Base-by-base conservation (phyloP, 1,140 invertebrate species). In the Euwallacea similis region DNA sequence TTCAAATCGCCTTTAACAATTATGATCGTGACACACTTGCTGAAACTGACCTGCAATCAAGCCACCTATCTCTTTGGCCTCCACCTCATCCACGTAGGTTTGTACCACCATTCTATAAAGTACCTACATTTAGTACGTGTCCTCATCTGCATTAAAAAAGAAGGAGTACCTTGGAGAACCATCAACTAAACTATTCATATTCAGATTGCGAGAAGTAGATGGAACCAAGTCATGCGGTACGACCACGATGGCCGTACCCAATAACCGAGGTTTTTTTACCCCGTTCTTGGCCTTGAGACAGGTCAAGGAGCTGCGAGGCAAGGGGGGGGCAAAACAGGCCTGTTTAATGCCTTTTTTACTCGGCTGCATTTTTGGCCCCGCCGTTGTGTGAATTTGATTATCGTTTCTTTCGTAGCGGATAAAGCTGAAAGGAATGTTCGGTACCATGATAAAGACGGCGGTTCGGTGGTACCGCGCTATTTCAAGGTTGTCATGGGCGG, bases 311-410 rank as follows among this genome's bases (percentile, higher is more conserved):
- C 13, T 47, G 66, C 13, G 66, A 44, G 66, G 59, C 33, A 7
- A n/a, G 66, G 55, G 50, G 42, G 66, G 10, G 47, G 47, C 8
- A 7, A 69, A 69, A 61, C 66, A 61, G 66, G 66, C 66, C 66
- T 13, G 61, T 61, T 69, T 66, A 69, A 69, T 69, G 66, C 66
- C 66, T 69, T 61, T 69, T 69, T 69, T 69, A 69, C 66, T 61
- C 66, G 66, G 66, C 66, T 69, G 66, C 66, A 69, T 69, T 61
- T 69, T 69, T 69, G 66, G 66, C 66, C 66, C 42, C 66, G 66
- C 65, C 65, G 56, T 60, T 67, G 66, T 67, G 66, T 67, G 66
- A 67, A 67, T 67, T 67, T 67, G 66, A 67, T 67, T 67, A 67
- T 67, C 66, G 66, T 67, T 67, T 67, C 66, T 58, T 67, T 67